phyloP scores from a whole-genome alignment of 2,113 vertebrate species.

The Oceanodroma tethys region DNA sequence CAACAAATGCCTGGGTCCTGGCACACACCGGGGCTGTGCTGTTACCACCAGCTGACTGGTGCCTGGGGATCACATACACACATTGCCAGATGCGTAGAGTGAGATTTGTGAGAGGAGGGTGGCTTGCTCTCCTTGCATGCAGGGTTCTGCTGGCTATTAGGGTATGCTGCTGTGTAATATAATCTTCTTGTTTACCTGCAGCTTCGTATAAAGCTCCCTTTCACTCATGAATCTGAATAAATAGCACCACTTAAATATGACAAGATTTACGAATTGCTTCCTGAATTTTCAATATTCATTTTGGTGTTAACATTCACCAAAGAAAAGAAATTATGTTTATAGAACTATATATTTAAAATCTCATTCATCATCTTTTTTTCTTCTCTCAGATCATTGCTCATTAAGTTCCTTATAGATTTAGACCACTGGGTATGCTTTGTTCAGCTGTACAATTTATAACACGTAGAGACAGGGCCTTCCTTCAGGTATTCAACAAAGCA shows the following conservation, averaged over 20 bases:
- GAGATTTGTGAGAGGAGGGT: rapidly evolving
- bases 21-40: neutral
- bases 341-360: neutral
- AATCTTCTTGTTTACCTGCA: neutral
- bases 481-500: slow-evolving; percentile 28
- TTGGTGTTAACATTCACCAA: neutral
- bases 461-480: neutral
- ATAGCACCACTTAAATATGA: neutral
- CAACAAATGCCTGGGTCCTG: rapidly evolving
- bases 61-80: neutral
- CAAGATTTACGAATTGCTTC: neutral
- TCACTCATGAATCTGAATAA: neutral
- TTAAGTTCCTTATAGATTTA: neutral
- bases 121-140: rapidly evolving
- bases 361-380: neutral
- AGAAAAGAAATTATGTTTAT: neutral
- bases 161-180: neutral
- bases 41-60: neutral
- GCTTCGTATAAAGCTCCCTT: neutral
- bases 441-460: neutral
- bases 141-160: neutral
- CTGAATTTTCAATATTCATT: slow-evolving; percentile 2
- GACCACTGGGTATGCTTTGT: slow-evolving; percentile 5
- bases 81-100: too few species aligned
- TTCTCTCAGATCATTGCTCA: neutral